Conservation (phyloP, 1,140 invertebrate species). For the Pachypsylla venusta region DNA sequence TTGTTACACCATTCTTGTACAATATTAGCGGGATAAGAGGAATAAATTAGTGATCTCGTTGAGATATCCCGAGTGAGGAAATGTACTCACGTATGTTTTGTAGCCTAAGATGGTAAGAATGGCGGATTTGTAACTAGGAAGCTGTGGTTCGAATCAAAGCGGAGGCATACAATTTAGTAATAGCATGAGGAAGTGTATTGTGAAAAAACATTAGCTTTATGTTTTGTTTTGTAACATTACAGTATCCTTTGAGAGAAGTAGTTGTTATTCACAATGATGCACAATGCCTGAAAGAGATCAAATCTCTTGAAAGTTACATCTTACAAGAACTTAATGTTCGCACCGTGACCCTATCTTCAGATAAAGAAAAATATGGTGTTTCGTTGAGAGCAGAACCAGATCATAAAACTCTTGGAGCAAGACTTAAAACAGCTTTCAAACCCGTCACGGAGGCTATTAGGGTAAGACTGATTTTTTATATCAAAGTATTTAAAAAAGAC, state of each 20-base stretch:
- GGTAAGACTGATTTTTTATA: too few relatives aligned
- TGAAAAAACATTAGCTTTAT: too few relatives aligned
- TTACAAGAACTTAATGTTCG: slow-evolving; percentile 89
- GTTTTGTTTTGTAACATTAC: slow-evolving; percentile 12
- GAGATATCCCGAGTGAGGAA: too few relatives aligned
- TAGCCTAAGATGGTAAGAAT: too few relatives aligned
- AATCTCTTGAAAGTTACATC: slow-evolving; percentile 71
- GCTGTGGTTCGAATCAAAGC: too few relatives aligned
- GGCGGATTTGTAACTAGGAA: too few relatives aligned
- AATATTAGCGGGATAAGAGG: background rate
- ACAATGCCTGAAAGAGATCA: slow-evolving; percentile 62
- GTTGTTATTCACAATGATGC: slow-evolving; percentile 82
- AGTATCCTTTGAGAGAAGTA: slow-evolving; percentile 89
- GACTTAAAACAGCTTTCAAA: slow-evolving; percentile 82
- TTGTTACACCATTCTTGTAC: background rate
- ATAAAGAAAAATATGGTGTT: slow-evolving; percentile 90
- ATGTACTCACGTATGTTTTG: too few relatives aligned
- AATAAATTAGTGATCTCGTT: too few relatives aligned
- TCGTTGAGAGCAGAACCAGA: slow-evolving; percentile 87
- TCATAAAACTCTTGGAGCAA: slow-evolving; percentile 65
- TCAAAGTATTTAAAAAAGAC: too few relatives aligned
- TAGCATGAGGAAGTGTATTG: too few relatives aligned
- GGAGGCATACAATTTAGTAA: too few relatives aligned
- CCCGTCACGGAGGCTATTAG: slow-evolving; percentile 68
- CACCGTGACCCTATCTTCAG: slow-evolving; percentile 69